These are phyloP conservation scores for Zoanthus sociatus DNA, from an alignment of 92 coral and sea anemone species.

Conservation along the genomic window DNA sequence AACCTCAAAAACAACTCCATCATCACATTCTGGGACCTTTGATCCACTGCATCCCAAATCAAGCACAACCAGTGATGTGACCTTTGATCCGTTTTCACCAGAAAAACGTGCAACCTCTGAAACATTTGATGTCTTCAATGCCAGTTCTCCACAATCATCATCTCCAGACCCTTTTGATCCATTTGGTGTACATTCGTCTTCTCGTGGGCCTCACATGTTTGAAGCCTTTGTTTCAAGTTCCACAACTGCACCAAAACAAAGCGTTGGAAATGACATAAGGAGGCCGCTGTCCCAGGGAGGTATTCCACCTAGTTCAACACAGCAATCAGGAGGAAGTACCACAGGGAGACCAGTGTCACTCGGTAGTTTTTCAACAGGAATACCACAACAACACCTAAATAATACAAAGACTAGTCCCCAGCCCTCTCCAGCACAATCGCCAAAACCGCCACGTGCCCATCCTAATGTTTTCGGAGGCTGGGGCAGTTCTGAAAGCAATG, in stretches of 20 bases:
- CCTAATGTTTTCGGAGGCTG: constrained; percentile 82
- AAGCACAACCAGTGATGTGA: constrained; percentile 9
- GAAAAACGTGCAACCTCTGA: constrained; percentile 24
- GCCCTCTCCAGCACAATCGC: constrained; percentile 39
- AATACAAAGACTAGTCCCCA: constrained; percentile 36
- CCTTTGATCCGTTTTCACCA: constrained; percentile 60
- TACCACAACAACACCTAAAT: constrained; percentile 5
- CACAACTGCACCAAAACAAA: constrained; percentile 27
- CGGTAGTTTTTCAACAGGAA: constrained; percentile 28
- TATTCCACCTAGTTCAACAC: background rate
- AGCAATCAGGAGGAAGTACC: constrained; percentile 19
- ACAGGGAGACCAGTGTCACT: constrained; percentile 46
- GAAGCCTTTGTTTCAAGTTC: constrained; percentile 42
- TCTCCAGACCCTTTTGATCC: constrained; percentile 59
- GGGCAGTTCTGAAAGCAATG: constrained; percentile 55
- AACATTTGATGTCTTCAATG: constrained; percentile 37
- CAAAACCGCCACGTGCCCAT: constrained; percentile 38
- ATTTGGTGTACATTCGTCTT: constrained; percentile 52
- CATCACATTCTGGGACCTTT: constrained; percentile 46
- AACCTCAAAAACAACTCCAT: background rate
- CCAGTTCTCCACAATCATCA: background rate
- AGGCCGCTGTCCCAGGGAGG: constrained; percentile 28
- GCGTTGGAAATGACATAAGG: constrained; percentile 4
- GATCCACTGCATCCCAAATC: constrained; percentile 61
- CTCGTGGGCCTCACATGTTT: constrained; percentile 55